These are phyloP conservation scores for Ptychadena robeensis DNA, from an alignment of 2,797 vertebrate species.

Conservation along the genomic window DNA sequence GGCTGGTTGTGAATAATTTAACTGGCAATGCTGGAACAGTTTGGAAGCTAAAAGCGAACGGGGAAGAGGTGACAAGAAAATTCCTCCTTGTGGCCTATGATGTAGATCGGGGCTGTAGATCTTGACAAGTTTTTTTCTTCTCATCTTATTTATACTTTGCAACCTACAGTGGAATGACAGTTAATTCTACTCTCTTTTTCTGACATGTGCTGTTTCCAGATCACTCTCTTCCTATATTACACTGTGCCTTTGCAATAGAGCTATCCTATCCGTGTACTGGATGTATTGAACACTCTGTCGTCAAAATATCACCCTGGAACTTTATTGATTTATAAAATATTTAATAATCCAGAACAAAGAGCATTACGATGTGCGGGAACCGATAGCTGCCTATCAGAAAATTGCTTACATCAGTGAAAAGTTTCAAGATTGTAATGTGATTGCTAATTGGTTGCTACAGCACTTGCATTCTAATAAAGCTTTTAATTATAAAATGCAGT, in stretches of 20 bases:
- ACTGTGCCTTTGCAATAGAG: too few relatives aligned
- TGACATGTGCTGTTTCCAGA: neutral
- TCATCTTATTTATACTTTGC: slow-evolving; percentile 38
- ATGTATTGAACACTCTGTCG: neutral
- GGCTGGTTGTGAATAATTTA: slow-evolving; percentile 87
- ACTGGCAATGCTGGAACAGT: slow-evolving; percentile 81
- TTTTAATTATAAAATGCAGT: too few relatives aligned
- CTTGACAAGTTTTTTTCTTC: neutral
- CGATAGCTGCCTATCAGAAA: neutral
- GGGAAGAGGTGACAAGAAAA: slow-evolving; percentile 68
- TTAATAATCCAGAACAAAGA: neutral
- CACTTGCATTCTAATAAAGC: neutral
- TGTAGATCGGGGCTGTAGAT: neutral
- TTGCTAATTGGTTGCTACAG: neutral
- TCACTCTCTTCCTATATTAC: neutral
- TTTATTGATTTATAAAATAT: neutral
- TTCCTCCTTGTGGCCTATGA: slow-evolving; percentile 59
- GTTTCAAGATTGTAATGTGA: neutral
- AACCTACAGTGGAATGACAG: neutral
- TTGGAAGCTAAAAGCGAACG: slow-evolving; percentile 83
- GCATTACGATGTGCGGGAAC: neutral
- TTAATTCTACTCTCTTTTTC: neutral
- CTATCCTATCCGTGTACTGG: neutral
- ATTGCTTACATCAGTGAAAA: neutral
- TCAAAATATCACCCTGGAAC: neutral